Percentiles rank a stretch among this genome's conserved stretches.
Evolutionary conservation across 2,888 invertebrate species (phyloP).

Genomic region (Caenorhabditis japonica): DNA sequence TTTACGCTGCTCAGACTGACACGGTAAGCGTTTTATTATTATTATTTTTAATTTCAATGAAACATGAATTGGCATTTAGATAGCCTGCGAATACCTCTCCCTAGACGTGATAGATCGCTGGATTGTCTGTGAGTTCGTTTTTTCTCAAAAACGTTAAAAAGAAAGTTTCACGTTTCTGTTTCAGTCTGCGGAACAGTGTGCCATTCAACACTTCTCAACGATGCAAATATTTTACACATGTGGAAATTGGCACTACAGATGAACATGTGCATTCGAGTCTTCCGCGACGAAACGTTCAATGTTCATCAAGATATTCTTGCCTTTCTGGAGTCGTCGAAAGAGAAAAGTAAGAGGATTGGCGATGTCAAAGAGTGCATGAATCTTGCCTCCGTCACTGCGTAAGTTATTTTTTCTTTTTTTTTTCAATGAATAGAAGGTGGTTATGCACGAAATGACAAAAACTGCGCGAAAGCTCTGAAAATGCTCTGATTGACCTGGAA

Average conservation of each 20-base stretch:
- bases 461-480: no score
- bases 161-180: conserved; percentile 29
- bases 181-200: conserved; percentile 89
- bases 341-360: conserved; percentile 85
- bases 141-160: no score
- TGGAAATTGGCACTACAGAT: conserved; percentile 93
- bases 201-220: conserved; percentile 86
- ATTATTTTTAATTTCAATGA: no score
- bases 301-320: conserved; percentile 92
- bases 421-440: no score
- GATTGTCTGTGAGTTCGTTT: conserved; percentile 85
- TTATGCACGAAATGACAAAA: no score
- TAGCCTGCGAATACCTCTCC: conserved; percentile 97
- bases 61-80: conserved; percentile 78
- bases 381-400: conserved; percentile 83
- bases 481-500: no score
- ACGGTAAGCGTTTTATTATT: conserved; percentile 82
- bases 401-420: no score
- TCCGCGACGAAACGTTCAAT: conserved; percentile 90
- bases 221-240: conserved; percentile 85
- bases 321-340: conserved; percentile 90
- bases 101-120: conserved; percentile 95
- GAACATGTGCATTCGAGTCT: conserved; percentile 93
- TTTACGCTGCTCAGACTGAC: conserved; percentile 94
- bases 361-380: conserved; percentile 96